A percentile compares a stretch with the other conserved stretches of the same genome.
phyloP scores from a whole-genome alignment of 2,888 invertebrate genomes.

The Trichogramma evanescens region DNA sequence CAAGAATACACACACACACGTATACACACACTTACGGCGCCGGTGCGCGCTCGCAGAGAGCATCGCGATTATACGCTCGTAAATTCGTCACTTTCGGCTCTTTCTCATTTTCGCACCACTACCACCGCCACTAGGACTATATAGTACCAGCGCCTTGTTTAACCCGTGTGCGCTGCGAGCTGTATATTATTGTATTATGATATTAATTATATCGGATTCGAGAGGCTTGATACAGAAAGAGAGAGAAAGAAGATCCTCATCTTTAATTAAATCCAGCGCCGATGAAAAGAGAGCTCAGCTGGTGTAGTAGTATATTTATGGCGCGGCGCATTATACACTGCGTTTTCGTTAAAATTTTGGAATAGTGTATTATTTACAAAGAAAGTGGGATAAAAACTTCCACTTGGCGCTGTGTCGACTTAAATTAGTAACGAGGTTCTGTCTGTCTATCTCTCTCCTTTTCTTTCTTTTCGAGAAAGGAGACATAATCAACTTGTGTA shows the following conservation, averaged over 20 bases:
- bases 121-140: slow-evolving; percentile 1
- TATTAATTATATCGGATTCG: slow-evolving; percentile 35
- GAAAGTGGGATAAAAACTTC: no score
- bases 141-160: slow-evolving; percentile 10
- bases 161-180: slow-evolving; percentile 17
- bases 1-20: no score
- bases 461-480: not conserved
- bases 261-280: slow-evolving; percentile 40
- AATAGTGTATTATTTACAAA: no score
- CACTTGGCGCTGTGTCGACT: no score
- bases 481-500: no score
- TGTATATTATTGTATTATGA: slow-evolving; percentile 33
- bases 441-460: no score
- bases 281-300: slow-evolving; percentile 6
- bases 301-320: not conserved
- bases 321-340: not conserved
- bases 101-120: slow-evolving; percentile 14
- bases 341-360: no score
- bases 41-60: not conserved
- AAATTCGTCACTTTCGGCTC: slow-evolving; percentile 12
- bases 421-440: no score
- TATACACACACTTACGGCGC: no score
- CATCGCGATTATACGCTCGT: slow-evolving; percentile 10
- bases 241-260: slow-evolving; percentile 28
- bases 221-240: no score